A percentile compares a stretch with the other conserved stretches of the same genome.
phyloP scores from a whole-genome alignment of 2,888 invertebrate species.

The Drosophila borealis region DNA sequence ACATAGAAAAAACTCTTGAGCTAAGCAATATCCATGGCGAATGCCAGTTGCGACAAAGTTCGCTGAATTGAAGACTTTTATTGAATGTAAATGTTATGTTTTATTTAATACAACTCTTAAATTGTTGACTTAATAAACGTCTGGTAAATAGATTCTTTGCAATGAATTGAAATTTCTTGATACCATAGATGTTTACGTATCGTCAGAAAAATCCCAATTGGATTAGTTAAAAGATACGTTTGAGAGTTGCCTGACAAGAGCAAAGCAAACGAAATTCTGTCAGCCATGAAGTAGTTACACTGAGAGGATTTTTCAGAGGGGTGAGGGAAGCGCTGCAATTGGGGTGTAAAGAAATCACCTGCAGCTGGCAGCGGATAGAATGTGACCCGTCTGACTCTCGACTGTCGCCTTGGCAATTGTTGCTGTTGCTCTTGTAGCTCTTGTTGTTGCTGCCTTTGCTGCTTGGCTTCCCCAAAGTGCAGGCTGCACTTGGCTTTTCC shows the following conservation, averaged over 20 bases:
- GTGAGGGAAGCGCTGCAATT: neutral
- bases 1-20: too few relatives aligned
- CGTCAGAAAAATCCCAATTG: slow-evolving; percentile 30
- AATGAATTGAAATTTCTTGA: slow-evolving; percentile 31
- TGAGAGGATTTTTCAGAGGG: neutral
- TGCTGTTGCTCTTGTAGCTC: neutral
- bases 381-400: slow-evolving; percentile 39
- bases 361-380: slow-evolving; percentile 33
- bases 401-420: slow-evolving; percentile 18
- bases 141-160: slow-evolving; percentile 16
- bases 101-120: neutral
- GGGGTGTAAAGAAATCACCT: slow-evolving; percentile 50
- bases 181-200: slow-evolving; percentile 18
- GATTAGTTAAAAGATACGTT: slow-evolving; percentile 47
- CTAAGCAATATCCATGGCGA: too few relatives aligned
- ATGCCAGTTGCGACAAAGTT: too few relatives aligned
- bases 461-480: slow-evolving; percentile 35
- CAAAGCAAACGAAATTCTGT: slow-evolving; percentile 33
- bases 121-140: neutral
- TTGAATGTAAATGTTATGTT: neutral
- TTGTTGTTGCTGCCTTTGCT: slow-evolving; percentile 10
- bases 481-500: slow-evolving; percentile 30
- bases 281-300: slow-evolving; percentile 20
- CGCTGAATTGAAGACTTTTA: too few relatives aligned
- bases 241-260: slow-evolving; percentile 38